phyloP scores from a whole-genome alignment of 2,113 vertebrate genomes.

The Cyprinodon variegatus region DNA sequence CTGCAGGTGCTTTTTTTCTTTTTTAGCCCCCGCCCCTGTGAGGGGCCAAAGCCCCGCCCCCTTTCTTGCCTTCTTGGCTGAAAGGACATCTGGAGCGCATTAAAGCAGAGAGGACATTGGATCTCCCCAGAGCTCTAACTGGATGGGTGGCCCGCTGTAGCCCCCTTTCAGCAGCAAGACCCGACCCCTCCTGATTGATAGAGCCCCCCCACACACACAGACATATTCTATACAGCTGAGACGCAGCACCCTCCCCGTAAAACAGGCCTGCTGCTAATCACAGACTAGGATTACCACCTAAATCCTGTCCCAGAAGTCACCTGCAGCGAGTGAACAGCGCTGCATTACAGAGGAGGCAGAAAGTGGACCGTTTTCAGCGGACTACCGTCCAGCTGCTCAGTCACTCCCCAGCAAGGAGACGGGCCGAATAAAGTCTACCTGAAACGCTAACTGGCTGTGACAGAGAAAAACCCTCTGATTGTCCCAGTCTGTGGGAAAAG shows the following conservation, averaged over 20 bases:
- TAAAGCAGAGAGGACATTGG: conserved; percentile 78
- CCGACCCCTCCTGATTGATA: conserved; percentile 77
- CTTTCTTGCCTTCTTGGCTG: conserved; percentile 40
- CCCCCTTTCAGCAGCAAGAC: conserved; percentile 77
- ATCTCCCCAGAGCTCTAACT: conserved; percentile 78
- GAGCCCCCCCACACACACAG: conserved; percentile 56
- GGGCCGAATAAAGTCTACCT: too few species aligned
- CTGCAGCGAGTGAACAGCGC: not conserved
- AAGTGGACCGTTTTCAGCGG: not conserved
- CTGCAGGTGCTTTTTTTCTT: too few species aligned
- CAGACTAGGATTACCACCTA: not conserved
- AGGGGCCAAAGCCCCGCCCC: conserved; percentile 9
- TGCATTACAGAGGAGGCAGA: not conserved
- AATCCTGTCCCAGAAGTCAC: not conserved
- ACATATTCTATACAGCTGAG: conserved; percentile 48
- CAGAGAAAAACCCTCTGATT: too few species aligned
- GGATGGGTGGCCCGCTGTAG: conserved; percentile 80
- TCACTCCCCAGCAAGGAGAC: not conserved
- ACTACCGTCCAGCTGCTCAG: not conserved
- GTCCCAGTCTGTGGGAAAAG: too few species aligned
- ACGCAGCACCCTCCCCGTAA: conserved; percentile 21
- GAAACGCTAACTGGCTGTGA: too few species aligned
- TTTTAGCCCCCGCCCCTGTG: not conserved
- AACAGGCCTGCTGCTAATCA: not conserved
- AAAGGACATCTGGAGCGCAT: conserved; percentile 82